These are phyloP conservation scores for Drosophila baimaii DNA, from an alignment of 1,140 invertebrate species.

Conservation along the genomic window DNA sequence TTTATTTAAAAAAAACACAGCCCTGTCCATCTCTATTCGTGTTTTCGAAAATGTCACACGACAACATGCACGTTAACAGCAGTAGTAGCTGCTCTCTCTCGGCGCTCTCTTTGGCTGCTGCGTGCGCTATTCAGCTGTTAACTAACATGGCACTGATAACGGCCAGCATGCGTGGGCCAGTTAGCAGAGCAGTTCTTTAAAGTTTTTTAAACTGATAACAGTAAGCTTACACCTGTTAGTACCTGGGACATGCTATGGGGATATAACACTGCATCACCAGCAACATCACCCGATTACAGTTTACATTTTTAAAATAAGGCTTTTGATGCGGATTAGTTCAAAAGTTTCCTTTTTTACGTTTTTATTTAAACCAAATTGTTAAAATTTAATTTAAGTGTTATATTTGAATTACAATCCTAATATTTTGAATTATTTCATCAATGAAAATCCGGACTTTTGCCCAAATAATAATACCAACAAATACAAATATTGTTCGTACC, in stretches of 20 bases:
- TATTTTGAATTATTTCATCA: no score
- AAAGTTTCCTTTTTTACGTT: background rate
- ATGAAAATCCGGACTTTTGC: no score
- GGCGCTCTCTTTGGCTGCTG: background rate
- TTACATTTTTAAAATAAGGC: background rate
- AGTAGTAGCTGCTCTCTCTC: background rate
- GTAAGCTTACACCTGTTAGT: background rate
- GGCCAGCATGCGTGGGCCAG: background rate
- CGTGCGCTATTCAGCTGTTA: background rate
- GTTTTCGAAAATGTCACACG: constrained; percentile 8
- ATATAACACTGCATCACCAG: background rate
- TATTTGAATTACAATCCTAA: no score
- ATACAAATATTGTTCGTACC: no score
- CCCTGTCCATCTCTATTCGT: constrained; percentile 1
- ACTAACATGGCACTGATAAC: constrained; percentile 7
- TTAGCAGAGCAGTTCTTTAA: background rate
- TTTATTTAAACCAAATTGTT: no score
- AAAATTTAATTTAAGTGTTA: no score
- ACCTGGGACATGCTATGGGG: background rate
- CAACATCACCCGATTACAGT: background rate
- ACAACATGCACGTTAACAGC: background rate
- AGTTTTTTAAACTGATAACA: background rate
- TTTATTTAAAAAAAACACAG: no score
- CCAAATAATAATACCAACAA: no score
- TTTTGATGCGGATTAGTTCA: background rate